phyloP scores from a whole-genome alignment of 2,113 vertebrate genomes.

The Mus spicilegus region DNA sequence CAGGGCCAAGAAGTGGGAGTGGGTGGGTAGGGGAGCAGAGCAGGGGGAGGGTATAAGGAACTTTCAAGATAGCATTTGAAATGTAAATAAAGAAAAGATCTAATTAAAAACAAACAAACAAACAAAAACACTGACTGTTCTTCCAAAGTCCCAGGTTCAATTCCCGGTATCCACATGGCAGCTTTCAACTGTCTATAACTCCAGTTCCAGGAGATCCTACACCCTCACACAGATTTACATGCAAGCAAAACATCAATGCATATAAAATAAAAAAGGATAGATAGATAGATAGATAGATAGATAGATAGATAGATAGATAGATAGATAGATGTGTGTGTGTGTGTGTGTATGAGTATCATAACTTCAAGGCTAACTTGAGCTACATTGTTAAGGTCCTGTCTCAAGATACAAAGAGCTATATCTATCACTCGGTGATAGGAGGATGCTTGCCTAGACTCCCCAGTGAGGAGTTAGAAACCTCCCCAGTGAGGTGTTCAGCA shows the following conservation, averaged over 20 bases:
- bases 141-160: not conserved
- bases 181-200: not conserved
- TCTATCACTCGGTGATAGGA: not conserved
- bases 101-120: no score
- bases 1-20: no score
- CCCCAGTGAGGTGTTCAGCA: not conserved
- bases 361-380: not conserved
- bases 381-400: not conserved
- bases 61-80: no score
- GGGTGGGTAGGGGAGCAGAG: no score
- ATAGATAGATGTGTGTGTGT: no score
- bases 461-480: not conserved
- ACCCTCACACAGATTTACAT: not conserved
- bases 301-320: no score
- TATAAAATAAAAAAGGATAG: no score
- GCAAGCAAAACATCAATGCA: not conserved
- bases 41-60: no score
- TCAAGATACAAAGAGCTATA: not conserved
- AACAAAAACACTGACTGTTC: not conserved
- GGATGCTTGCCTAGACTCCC: not conserved
- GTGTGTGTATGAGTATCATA: not conserved
- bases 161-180: not conserved
- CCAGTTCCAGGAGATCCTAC: not conserved
- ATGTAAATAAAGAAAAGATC: no score
- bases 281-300: no score